Evolutionary conservation across 2,797 vertebrate genomes (phyloP).

Genomic region (Tenualosa thibaudeaui): DNA sequence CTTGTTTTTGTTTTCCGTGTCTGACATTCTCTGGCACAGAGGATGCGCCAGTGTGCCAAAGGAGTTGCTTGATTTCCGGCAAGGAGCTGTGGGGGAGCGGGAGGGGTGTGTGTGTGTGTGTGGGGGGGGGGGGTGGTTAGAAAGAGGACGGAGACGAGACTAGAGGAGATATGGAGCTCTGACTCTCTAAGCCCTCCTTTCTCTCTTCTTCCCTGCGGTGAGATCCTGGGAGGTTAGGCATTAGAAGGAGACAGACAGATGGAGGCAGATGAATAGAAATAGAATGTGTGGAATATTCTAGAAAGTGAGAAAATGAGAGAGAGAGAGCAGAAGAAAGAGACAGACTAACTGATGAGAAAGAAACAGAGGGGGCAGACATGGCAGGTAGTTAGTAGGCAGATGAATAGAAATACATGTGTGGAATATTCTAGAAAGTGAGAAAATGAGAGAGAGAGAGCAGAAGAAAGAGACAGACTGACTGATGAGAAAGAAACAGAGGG

Average conservation of each 20-base stretch:
- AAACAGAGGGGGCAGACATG: neutral
- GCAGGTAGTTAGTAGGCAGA: neutral
- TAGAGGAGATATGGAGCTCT: conserved; percentile 1
- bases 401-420: neutral
- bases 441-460: neutral
- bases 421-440: neutral
- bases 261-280: neutral
- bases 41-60: neutral
- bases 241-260: neutral
- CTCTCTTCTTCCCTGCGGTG: neutral
- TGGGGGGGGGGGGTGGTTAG: neutral
- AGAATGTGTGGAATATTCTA: neutral
- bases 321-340: neutral
- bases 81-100: neutral
- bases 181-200: neutral
- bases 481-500: neutral
- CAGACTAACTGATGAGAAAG: neutral
- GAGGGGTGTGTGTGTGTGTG: neutral
- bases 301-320: neutral
- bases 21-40: conserved; percentile 23
- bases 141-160: neutral
- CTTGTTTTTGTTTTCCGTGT: conserved; percentile 22
- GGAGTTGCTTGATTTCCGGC: conserved; percentile 25
- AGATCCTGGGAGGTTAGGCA: neutral
- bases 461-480: neutral